Percentiles rank a stretch among this genome's conserved stretches.
phyloP scores from a whole-genome alignment of 2,888 invertebrate species.

The Periphyllus acericola region DNA sequence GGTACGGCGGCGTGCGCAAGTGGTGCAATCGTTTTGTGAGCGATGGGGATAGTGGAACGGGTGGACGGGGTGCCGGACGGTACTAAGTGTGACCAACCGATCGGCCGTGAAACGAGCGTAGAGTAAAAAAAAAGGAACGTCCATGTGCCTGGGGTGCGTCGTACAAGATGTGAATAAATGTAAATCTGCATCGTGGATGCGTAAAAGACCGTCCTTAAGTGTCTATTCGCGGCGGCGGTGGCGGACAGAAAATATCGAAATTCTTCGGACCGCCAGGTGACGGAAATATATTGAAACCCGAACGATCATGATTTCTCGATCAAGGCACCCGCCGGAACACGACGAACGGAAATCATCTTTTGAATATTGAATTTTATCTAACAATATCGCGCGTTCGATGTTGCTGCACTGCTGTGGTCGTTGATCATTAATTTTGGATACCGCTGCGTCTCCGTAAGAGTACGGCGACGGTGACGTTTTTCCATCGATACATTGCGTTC shows the following conservation, averaged over 20 bases:
- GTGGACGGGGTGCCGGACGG: too few species aligned
- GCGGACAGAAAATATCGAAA: too few species aligned
- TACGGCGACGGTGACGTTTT: not conserved
- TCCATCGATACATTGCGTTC: not conserved
- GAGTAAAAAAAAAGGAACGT: too few species aligned
- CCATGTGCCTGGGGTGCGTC: too few species aligned
- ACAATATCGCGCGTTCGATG: not conserved
- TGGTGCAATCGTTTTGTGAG: constrained; percentile 8
- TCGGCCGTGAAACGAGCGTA: not conserved
- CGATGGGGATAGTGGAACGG: not conserved
- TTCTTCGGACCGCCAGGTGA: too few species aligned
- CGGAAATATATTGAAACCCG: too few species aligned
- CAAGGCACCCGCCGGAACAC: not conserved
- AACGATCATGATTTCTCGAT: not conserved
- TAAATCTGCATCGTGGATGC: too few species aligned
- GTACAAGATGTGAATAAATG: too few species aligned
- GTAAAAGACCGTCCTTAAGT: too few species aligned
- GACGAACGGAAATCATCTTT: not conserved
- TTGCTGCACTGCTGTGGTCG: not conserved
- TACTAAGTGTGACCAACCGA: constrained; percentile 11
- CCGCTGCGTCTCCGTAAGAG: not conserved
- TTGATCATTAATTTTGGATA: not conserved
- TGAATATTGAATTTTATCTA: not conserved
- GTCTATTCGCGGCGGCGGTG: too few species aligned
- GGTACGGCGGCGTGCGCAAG: not conserved